A percentile compares a stretch with the other conserved stretches of the same genome.
These are phyloP conservation scores for Fragum whitleyi DNA, from an alignment of 2,888 invertebrate species.

Conservation along the genomic window DNA sequence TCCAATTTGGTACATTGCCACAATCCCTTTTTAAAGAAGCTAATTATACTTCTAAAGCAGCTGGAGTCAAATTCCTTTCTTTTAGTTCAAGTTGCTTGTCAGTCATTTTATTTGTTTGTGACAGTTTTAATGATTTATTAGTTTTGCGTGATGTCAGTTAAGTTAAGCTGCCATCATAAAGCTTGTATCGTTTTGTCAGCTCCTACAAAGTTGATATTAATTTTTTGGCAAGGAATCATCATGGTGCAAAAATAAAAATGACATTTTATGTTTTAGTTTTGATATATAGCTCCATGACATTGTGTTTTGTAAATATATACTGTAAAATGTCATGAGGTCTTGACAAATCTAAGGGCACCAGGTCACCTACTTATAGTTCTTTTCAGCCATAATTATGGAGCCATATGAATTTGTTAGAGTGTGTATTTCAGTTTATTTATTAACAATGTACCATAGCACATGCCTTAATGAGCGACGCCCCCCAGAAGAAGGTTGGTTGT, in stretches of 20 bases:
- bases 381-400: no score
- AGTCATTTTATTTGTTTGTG: slow-evolving; percentile 17
- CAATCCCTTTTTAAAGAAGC: background rate
- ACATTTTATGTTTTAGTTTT: slow-evolving; percentile 2
- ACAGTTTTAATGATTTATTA: slow-evolving; percentile 25
- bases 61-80: slow-evolving; percentile 23
- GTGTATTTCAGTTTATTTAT: no score
- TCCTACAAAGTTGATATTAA: slow-evolving; percentile 13
- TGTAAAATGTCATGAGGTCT: background rate
- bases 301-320: slow-evolving; percentile 4
- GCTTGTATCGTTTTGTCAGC: slow-evolving; percentile 2
- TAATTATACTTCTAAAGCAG: slow-evolving; percentile 1
- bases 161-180: slow-evolving; percentile 8
- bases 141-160: slow-evolving; percentile 15
- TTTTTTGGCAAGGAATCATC: slow-evolving; percentile 20
- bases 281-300: slow-evolving; percentile 16
- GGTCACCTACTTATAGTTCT: no score
- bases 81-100: slow-evolving; percentile 13
- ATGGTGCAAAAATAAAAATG: slow-evolving; percentile 1
- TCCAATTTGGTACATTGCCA: background rate
- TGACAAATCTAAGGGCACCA: background rate
- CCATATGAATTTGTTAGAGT: no score
- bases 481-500: no score
- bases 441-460: no score
- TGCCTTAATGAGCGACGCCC: no score